phyloP scores from a whole-genome alignment of 2,113 vertebrate genomes.

The Seriola dumerili region DNA sequence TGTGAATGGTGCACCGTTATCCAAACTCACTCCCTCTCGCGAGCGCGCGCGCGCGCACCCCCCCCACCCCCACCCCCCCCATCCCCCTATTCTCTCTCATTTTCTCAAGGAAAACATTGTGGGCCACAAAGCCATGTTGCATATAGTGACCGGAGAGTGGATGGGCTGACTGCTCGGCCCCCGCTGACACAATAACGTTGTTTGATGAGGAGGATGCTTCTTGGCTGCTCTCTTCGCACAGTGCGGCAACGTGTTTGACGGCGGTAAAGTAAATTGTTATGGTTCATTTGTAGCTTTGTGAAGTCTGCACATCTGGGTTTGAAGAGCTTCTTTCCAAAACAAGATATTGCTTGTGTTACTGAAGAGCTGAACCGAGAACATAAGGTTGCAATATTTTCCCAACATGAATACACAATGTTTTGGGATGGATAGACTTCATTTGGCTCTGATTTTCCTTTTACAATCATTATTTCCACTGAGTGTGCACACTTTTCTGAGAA shows the following conservation, averaged over 20 bases:
- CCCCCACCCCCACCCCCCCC: not conserved
- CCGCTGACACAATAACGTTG: constrained; percentile 43
- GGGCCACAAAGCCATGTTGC: constrained; percentile 39
- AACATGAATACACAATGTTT: constrained; percentile 28
- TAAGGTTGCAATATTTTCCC: constrained; percentile 55
- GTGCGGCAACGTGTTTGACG: constrained; percentile 24
- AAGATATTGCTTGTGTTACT: constrained; percentile 37
- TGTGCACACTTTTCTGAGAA: constrained; percentile 15
- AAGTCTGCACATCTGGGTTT: constrained; percentile 60
- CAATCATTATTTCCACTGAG: constrained; percentile 19
- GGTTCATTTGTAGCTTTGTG: constrained; percentile 57
- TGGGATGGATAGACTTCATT: constrained; percentile 28
- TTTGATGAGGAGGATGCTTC: constrained; percentile 43
- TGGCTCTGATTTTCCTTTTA: constrained; percentile 25
- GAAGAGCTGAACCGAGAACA: constrained; percentile 31
- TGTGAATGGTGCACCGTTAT: constrained; percentile 35
- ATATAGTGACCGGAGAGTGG: constrained; percentile 40
- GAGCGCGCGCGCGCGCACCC: no score
- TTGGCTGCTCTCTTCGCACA: constrained; percentile 40
- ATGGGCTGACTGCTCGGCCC: constrained; percentile 46
- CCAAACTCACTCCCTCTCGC: constrained; percentile 2
- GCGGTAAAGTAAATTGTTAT: constrained; percentile 65
- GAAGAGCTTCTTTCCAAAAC: constrained; percentile 51
- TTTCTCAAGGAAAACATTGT: constrained; percentile 53
- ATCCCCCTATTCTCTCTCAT: not conserved